Conservation (phyloP, 2,113 vertebrate genomes). For the Natator depressus region DNA sequence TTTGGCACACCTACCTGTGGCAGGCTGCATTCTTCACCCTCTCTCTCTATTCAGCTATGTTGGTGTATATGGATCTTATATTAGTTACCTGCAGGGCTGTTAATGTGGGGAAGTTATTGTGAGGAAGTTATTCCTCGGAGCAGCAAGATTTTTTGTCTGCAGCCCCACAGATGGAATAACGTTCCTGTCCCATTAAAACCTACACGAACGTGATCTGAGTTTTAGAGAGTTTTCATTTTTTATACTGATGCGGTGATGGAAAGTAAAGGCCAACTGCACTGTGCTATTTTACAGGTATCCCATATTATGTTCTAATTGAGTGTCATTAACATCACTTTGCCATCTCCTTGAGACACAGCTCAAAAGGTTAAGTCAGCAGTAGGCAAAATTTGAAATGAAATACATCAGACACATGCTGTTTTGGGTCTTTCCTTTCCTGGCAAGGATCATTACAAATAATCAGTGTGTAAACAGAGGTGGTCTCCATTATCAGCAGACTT, state of each 20-base stretch:
- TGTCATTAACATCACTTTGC: neutral
- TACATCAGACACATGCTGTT: neutral
- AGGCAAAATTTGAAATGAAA: neutral
- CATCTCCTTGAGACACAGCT: too few relatives aligned
- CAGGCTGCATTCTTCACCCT: neutral
- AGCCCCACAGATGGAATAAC: neutral
- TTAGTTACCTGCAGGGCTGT: accelerated
- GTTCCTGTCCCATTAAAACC: neutral
- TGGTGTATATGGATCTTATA: accelerated
- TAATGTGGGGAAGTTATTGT: accelerated
- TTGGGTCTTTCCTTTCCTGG: neutral
- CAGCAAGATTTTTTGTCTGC: neutral
- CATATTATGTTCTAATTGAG: neutral
- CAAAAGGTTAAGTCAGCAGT: neutral
- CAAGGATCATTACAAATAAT: neutral
- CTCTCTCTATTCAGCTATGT: accelerated
- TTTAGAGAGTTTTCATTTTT: neutral
- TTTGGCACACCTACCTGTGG: neutral
- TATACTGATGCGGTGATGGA: too few relatives aligned
- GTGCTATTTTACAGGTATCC: neutral
- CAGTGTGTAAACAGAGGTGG: neutral
- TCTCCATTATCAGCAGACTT: neutral
- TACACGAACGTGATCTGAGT: neutral
- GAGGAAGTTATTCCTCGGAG: neutral
- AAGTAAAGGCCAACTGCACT: neutral